Evolutionary conservation across 2,797 vertebrate species (phyloP), one percentile per base, ranked within the genome.

Genomic region (Apodemus agrarius): DNA sequence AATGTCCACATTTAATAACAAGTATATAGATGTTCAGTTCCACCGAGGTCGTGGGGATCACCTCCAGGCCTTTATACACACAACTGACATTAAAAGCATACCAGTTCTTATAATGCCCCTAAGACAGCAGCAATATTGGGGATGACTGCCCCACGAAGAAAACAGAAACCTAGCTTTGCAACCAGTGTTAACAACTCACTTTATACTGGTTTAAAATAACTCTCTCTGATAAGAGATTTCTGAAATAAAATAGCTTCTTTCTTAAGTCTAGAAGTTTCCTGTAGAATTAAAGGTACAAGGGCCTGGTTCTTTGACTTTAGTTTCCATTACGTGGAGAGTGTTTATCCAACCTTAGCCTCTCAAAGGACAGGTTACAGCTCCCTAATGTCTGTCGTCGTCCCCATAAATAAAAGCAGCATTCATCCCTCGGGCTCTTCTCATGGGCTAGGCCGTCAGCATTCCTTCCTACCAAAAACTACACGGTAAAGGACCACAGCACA

Each of bases 401-500:
- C 29, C 0, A 14, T 31, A 1, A 37, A 40, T 8, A 65, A 88
- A 8, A 59, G 49, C 69, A 4, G 43, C 16, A 0, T 1, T 26
- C 43, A 3, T 75, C 63, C 59, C 29, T 0, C 0, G 3, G 46
- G 19, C 6, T 83, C 61, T 22, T n/a, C 80, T 37, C 46, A 0
- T 0, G 9, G 79, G 8, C 0, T 0, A 2, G 34, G 59, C 46
- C 34, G 0, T 29, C 43, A 8, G 34, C 57, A 6, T 29, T 43
- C 46, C 76, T 86, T 49, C 40, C 79, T 22, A 9, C 79, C 46
- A 67, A 49, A n/a, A 37, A 59, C 75, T 67, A n/a, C 19, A 6
- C 21, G 49, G 49, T 16, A 5, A 95, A 86, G 83, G 82, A 95
- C 78, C 75, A 92, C 54, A 88, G 84, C 93, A 95, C 90, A 93